Evolutionary conservation across 2,113 vertebrate species (phyloP), one percentile per base, ranked within the genome.

Genomic region (Coturnix japonica): DNA sequence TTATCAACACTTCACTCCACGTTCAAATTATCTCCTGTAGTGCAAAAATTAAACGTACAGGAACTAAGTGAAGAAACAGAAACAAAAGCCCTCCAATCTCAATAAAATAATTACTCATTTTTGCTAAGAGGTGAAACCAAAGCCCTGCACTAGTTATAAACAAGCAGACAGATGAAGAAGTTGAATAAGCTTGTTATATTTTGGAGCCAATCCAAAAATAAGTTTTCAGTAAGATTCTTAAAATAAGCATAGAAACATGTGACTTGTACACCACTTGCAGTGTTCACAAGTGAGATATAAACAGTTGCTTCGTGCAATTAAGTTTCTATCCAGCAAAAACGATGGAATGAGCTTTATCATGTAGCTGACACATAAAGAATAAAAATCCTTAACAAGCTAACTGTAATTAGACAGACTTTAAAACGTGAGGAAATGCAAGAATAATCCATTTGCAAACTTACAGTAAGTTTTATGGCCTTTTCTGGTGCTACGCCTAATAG

Each of bases 391-490:
- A 54, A 30, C 3, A 1, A 0, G 1, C 9, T 70, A 61, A 89
- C 30, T 49, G 26, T 18, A 77, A 85, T 72, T 71, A 79, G 85
- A 44, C 15, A 23, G 26, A 91, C 41, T 86, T 85, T 46, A 71
- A 66, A 90, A 53, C 4, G 35, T 22, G 41, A 54, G 82, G 61
- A 94, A 94, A 81, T 4, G 35, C 46, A 54, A 75, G 78, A 92
- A 76, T n/a, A 79, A 87, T 53, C 21, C 5, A 41, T 81, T 79
- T 31, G 89, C 95, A 96, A 96, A 98, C 98, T 99, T 98, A 99
- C 99, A 97, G 98, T 98, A 93, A 99, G 98, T 97, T 99, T 99
- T 98, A 99, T 98, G 97, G 98, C 98, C 97, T 99, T 99, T 97
- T 98, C 98, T 85, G 98, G 98, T 95, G 98, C 98, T 96, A 99